phyloP scores from a whole-genome alignment of 2,797 vertebrate genomes.

The Mus spretus region DNA sequence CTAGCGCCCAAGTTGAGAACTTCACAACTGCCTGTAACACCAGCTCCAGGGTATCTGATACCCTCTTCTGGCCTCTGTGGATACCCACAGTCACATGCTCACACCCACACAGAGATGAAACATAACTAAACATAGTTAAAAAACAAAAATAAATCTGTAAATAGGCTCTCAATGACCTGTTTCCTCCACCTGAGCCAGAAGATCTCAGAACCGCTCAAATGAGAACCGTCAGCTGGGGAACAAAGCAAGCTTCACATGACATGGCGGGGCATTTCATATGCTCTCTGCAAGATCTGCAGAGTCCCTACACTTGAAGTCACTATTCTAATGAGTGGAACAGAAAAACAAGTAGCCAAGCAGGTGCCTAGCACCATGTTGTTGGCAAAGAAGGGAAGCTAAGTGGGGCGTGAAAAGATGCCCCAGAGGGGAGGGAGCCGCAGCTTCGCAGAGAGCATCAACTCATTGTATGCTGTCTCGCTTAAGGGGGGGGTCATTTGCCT shows the following conservation, averaged over 20 bases:
- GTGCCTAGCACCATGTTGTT: not conserved
- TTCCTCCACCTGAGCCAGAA: not conserved
- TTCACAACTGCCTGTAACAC: not conserved
- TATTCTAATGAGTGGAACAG: not conserved
- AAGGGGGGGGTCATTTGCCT: not conserved
- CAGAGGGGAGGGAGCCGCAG: fast-evolving
- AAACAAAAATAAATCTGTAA: not conserved
- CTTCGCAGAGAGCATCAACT: not conserved
- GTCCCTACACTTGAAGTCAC: not conserved
- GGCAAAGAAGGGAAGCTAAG: not conserved
- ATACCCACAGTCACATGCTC: not conserved
- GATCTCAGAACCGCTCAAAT: not conserved
- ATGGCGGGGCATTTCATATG: not conserved
- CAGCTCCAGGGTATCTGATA: not conserved
- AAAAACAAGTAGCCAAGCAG: not conserved
- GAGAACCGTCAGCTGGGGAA: not conserved
- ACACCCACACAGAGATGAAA: not conserved
- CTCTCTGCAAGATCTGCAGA: not conserved
- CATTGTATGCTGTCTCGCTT: not conserved
- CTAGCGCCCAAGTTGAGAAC: not conserved
- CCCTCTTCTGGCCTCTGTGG: not conserved
- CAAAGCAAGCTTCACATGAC: not conserved
- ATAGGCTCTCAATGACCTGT: not conserved
- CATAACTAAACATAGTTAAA: not conserved
- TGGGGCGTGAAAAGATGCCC: fast-evolving